Conservation (phyloP, 1,140 invertebrate species). For the Diuraphis noxia region DNA sequence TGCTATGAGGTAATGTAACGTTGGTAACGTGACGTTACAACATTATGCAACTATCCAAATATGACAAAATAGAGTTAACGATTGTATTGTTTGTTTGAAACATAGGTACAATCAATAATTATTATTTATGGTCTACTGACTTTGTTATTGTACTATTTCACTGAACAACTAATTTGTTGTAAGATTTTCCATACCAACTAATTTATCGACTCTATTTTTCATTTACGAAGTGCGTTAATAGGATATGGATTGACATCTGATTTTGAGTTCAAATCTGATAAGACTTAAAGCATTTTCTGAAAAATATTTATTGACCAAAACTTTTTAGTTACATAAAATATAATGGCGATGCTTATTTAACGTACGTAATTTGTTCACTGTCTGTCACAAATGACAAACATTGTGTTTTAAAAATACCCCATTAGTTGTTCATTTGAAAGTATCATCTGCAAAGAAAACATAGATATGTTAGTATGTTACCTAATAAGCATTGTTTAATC, state of each 20-base stretch:
- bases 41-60: slow-evolving; percentile 7
- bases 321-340: too few species aligned
- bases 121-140: slow-evolving; percentile 32
- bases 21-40: too few species aligned
- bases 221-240: neutral
- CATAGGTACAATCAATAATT: slow-evolving; percentile 19
- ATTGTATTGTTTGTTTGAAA: slow-evolving; percentile 24
- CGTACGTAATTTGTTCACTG: neutral
- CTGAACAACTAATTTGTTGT: neutral
- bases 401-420: neutral
- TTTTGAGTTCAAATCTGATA: neutral
- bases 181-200: neutral
- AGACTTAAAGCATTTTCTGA: neutral
- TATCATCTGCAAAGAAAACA: neutral
- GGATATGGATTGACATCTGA: neutral
- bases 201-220: neutral
- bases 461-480: neutral
- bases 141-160: neutral
- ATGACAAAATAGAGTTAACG: neutral
- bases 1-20: neutral
- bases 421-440: neutral
- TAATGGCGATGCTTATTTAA: neutral
- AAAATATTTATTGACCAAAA: neutral
- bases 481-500: neutral
- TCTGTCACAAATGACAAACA: neutral